phyloP scores from a whole-genome alignment of 1,140 invertebrate species.

The Galendromus occidentalis region DNA sequence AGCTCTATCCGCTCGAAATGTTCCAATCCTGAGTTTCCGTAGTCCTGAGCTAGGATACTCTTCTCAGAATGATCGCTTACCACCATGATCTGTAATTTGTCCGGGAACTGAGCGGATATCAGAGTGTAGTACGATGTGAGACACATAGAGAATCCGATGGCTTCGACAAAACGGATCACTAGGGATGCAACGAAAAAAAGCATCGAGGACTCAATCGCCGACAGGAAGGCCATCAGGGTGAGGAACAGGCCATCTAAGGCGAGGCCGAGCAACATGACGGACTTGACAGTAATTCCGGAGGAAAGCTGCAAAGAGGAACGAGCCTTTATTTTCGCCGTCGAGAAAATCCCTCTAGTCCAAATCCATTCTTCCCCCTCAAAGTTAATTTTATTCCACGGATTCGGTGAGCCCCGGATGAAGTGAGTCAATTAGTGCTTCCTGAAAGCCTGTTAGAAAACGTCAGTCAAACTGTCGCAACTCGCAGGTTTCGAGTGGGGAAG shows the following conservation, averaged over 20 bases:
- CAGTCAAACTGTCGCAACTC: too few species aligned
- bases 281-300: neutral
- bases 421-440: too few species aligned
- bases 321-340: too few species aligned
- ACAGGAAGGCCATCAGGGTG: neutral
- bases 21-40: too few species aligned
- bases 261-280: neutral
- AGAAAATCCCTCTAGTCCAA: too few species aligned
- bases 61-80: neutral
- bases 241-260: neutral
- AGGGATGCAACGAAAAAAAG: neutral
- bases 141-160: neutral
- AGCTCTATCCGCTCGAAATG: too few species aligned
- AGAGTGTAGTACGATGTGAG: neutral
- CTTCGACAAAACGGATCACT: neutral
- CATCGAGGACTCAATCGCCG: neutral
- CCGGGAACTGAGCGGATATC: neutral
- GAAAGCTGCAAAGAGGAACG: neutral
- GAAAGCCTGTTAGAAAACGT: too few species aligned
- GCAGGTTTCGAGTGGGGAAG: too few species aligned
- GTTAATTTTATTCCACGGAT: too few species aligned
- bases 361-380: too few species aligned
- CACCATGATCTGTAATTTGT: neutral
- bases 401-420: too few species aligned
- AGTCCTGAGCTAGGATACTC: too few species aligned